Conservation (phyloP, 2,113 vertebrate genomes). For the Dascyllus trimaculatus region DNA sequence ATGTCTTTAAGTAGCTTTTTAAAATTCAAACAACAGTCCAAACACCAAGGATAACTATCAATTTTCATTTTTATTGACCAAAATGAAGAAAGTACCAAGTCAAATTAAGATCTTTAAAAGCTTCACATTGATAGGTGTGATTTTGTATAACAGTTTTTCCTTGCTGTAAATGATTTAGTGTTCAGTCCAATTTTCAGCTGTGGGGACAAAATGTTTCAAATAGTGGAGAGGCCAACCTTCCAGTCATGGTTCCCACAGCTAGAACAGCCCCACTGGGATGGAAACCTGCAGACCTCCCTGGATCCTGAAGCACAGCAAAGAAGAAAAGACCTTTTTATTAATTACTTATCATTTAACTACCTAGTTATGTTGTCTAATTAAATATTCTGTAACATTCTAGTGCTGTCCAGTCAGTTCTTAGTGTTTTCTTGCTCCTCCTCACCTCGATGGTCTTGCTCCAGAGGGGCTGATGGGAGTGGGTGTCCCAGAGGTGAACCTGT, state of each 20-base stretch:
- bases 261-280: slow-evolving; percentile 89
- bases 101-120: too few relatives aligned
- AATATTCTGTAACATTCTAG: too few relatives aligned
- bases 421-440: not conserved
- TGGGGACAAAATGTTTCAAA: not conserved
- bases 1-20: not conserved
- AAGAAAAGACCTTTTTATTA: not conserved
- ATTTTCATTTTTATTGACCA: too few relatives aligned
- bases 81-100: too few relatives aligned
- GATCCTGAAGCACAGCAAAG: slow-evolving; percentile 81
- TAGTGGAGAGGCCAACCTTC: slow-evolving; percentile 81
- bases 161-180: not conserved
- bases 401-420: not conserved
- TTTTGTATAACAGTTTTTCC: not conserved
- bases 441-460: slow-evolving; percentile 92
- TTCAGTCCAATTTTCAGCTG: not conserved
- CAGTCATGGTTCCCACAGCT: slow-evolving; percentile 91
- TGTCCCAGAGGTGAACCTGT: slow-evolving; percentile 90
- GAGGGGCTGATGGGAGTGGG: slow-evolving; percentile 87
- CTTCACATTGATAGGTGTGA: too few relatives aligned
- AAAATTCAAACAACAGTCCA: too few relatives aligned
- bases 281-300: slow-evolving; percentile 88
- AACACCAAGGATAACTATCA: too few relatives aligned
- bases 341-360: too few relatives aligned
- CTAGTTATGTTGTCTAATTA: not conserved